Base-by-base conservation (phyloP, 2,888 invertebrate genomes). In the Torymus auratus region DNA sequence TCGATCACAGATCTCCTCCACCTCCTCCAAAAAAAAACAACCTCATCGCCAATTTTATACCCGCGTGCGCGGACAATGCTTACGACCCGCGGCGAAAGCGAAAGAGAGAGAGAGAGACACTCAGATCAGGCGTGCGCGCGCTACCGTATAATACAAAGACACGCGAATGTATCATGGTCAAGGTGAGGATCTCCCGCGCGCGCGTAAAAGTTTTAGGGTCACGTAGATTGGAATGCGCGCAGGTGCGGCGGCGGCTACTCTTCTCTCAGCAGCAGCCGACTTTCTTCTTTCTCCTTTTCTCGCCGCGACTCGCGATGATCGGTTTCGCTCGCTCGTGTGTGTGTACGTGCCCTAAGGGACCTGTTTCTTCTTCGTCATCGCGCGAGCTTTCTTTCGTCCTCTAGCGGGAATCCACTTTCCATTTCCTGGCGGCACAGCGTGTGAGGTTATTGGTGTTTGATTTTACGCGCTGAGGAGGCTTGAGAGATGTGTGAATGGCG, bases 191-290 rank as follows among this genome's bases (percentile, higher is more conserved):
- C 60, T 50, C 15, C 23, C 15, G 50, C 81, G 78, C 17, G 52
- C 28, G 82, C 82, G 82, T 85, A 85, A 84, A 83, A 85, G 85
- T 87, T 88, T 88, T 88, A 86, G 86, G 88, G 87, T 90, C 89
- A 89, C 84, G 85, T 82, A 81, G 87, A 87, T 85, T 81, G 89
- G 90, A 89, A 89, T 89, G 89, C 86, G 84, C 85, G 88, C 89
- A 89, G 89, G 89, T 89, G 88, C 88, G 88, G 85, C 84, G 85
- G 87, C 88, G 89, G 88, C 88, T 88, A 87, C 88, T 86, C 87
- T 86, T 87, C 86, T 85, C 87, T 87, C 28, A 28, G 28, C 28
- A 28, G 28, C 28, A 28, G 7, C 28, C 55, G 15, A 58, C 76
- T 28, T 69, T 84, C 80, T 69, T 78, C 82, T 67, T 64, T 82